A percentile compares a stretch with the other conserved stretches of the same genome.
Evolutionary conservation across 2,888 invertebrate genomes (phyloP).

Genomic region (Callyntrura sp.): DNA sequence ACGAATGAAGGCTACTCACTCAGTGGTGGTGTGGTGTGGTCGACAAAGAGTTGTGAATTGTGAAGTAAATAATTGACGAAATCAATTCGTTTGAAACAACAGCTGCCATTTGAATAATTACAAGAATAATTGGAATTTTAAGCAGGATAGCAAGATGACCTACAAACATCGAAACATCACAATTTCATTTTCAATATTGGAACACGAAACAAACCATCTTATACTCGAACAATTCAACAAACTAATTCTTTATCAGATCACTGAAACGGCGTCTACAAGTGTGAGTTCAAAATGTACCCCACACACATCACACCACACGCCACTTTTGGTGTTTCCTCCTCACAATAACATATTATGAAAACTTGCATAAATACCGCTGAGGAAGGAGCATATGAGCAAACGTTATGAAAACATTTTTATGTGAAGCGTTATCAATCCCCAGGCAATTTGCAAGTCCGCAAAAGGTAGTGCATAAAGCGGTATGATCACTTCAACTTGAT

Average conservation of each 20-base stretch:
- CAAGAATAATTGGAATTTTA: background rate
- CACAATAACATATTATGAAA: background rate
- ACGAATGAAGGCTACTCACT: too few species aligned
- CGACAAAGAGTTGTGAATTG: too few species aligned
- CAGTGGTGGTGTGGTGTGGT: too few species aligned
- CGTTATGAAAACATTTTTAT: background rate
- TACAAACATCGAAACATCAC: background rate
- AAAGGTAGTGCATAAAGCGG: background rate
- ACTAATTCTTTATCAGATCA: background rate
- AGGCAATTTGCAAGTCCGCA: background rate
- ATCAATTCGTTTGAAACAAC: too few species aligned
- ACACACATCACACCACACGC: background rate
- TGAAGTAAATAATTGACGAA: too few species aligned
- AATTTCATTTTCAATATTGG: conserved; percentile 8
- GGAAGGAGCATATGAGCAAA: background rate
- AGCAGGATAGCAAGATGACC: background rate
- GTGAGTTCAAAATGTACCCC: background rate
- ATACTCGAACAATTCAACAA: too few species aligned
- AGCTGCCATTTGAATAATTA: too few species aligned
- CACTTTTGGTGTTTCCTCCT: too few species aligned
- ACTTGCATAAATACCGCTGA: background rate
- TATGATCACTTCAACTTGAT: background rate
- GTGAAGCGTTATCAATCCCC: background rate
- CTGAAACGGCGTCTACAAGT: background rate
- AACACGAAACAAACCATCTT: background rate